Conservation (phyloP, 2,113 vertebrate genomes). For the Ochotona curzoniae region DNA sequence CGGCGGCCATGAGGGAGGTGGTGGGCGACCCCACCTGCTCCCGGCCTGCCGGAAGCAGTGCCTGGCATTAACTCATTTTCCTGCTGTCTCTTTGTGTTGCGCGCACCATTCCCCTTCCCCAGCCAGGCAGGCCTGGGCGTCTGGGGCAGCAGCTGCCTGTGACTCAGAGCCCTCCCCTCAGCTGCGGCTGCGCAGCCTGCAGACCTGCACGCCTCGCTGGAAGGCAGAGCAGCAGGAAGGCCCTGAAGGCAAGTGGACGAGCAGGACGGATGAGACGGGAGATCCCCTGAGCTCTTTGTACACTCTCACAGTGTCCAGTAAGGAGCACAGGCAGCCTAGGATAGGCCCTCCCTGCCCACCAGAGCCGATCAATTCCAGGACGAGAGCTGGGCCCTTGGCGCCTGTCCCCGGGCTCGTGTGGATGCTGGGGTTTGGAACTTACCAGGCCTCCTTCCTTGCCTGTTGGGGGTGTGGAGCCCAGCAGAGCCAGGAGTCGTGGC, state of each 20-base stretch:
- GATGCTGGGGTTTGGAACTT: background rate
- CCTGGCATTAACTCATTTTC: no score
- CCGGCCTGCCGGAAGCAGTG: background rate
- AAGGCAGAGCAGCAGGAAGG: background rate
- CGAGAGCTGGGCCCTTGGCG: background rate
- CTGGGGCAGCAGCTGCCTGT: conserved; percentile 67
- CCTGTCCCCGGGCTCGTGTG: background rate
- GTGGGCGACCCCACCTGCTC: background rate
- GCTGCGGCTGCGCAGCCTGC: background rate
- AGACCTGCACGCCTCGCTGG: background rate
- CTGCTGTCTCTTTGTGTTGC: background rate
- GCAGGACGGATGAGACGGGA: no score
- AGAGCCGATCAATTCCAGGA: background rate
- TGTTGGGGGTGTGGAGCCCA: background rate
- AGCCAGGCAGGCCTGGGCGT: conserved; percentile 48
- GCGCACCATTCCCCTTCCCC: conserved; percentile 21
- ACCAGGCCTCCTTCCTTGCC: background rate
- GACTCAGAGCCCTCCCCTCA: conserved; percentile 52
- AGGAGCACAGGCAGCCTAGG: background rate
- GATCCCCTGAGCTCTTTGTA: background rate
- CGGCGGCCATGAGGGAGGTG: background rate
- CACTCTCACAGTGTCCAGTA: background rate
- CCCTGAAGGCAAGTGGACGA: background rate
- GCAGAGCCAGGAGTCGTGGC: background rate
- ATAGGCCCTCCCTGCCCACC: fast-evolving